A percentile compares a stretch with the other conserved stretches of the same genome.
These are phyloP conservation scores for Achatina immaculata DNA, from an alignment of 1,140 invertebrate species.

Conservation along the genomic window DNA sequence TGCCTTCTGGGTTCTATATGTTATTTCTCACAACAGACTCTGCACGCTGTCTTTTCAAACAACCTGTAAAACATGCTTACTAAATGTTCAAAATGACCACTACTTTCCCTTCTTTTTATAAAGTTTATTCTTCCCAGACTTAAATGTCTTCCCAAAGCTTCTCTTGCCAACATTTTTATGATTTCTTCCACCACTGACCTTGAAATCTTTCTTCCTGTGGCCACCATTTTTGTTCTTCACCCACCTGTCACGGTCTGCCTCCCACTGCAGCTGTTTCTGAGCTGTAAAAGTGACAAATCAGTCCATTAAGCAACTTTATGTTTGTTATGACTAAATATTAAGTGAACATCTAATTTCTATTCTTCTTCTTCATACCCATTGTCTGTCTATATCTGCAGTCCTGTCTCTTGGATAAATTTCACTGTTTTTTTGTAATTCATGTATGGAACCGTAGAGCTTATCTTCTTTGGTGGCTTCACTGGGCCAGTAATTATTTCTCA, in stretches of 20 bases:
- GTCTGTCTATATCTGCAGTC: too few species aligned
- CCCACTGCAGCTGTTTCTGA: conserved; percentile 64
- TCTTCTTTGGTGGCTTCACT: too few species aligned
- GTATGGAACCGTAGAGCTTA: too few species aligned
- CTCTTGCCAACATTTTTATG: conserved; percentile 1
- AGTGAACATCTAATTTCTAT: not conserved
- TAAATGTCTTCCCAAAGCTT: not conserved
- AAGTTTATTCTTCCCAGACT: not conserved
- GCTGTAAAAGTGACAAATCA: conserved; percentile 43
- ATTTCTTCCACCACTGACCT: not conserved
- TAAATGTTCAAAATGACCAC: too few species aligned
- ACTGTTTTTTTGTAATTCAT: too few species aligned
- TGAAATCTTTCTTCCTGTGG: not conserved
- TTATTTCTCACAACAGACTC: too few species aligned
- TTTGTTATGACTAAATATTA: not conserved
- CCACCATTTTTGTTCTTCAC: conserved; percentile 39
- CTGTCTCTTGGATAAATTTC: too few species aligned
- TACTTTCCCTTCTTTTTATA: not conserved
- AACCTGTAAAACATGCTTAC: too few species aligned
- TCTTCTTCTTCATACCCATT: too few species aligned
- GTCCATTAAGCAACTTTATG: not conserved
- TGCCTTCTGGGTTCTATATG: too few species aligned
- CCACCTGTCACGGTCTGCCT: conserved; percentile 56
- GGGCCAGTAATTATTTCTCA: too few species aligned
- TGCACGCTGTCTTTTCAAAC: too few species aligned